These are phyloP conservation scores for Acanthis flammea DNA, from an alignment of 2,797 vertebrate species.

Conservation along the genomic window DNA sequence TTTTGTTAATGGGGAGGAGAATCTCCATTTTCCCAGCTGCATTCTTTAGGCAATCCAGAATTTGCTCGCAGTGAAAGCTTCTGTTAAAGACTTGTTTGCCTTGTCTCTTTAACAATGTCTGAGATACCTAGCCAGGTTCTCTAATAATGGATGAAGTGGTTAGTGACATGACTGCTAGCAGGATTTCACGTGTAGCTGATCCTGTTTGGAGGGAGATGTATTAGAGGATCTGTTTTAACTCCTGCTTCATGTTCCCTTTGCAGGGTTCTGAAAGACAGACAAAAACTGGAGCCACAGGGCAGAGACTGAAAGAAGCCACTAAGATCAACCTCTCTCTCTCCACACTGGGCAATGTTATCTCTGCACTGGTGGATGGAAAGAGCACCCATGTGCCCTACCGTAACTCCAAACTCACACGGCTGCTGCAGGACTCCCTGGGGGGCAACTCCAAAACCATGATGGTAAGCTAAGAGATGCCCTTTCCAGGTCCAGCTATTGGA, in stretches of 20 bases:
- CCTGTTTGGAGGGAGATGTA: not conserved
- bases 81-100: not conserved
- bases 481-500: not conserved
- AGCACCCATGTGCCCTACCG: slow-evolving; percentile 98
- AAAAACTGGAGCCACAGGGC: slow-evolving; percentile 97
- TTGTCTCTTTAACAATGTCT: not conserved
- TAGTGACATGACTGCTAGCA: not conserved
- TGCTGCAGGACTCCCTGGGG: slow-evolving; percentile 95
- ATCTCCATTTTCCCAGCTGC: not conserved
- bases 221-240: not conserved
- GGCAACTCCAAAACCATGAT: slow-evolving; percentile 99
- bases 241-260: not conserved
- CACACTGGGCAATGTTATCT: slow-evolving; percentile 98
- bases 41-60: not conserved
- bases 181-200: not conserved
- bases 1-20: not conserved
- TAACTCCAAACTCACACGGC: slow-evolving; percentile 95
- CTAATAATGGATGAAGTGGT: not conserved
- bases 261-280: slow-evolving; percentile 96
- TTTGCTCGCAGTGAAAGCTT: not conserved
- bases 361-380: slow-evolving; percentile 95
- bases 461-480: slow-evolving; percentile 73
- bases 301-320: slow-evolving; percentile 96
- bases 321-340: slow-evolving; percentile 98
- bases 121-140: not conserved